Conservation (phyloP, 2,113 vertebrate genomes). For the Jacana jacana region DNA sequence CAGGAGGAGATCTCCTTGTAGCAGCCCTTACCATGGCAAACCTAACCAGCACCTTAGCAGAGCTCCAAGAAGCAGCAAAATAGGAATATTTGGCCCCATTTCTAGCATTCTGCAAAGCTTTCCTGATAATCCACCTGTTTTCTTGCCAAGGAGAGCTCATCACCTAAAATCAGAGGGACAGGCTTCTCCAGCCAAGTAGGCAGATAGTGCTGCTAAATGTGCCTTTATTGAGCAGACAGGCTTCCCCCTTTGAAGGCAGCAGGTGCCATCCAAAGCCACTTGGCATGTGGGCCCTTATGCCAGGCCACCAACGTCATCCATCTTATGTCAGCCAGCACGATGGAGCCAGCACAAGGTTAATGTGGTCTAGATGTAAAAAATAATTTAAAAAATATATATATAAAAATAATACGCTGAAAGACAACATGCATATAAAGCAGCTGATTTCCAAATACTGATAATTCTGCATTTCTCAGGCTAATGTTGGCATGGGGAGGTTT, state of each 20-base stretch:
- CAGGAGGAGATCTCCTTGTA: neutral
- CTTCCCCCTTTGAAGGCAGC: neutral
- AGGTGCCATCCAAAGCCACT: neutral
- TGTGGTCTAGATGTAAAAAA: neutral
- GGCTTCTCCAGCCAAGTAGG: neutral
- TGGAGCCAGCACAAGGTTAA: neutral
- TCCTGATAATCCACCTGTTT: neutral
- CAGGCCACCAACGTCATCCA: neutral
- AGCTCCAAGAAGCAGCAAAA: neutral
- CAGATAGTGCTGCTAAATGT: neutral
- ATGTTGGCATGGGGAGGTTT: rapidly evolving
- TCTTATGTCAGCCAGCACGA: neutral
- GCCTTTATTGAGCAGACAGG: neutral
- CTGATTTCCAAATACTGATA: neutral
- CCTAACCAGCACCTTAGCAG: neutral
- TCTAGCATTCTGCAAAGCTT: neutral
- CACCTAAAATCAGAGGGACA: neutral
- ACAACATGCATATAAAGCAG: neutral
- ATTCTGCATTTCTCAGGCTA: neutral
- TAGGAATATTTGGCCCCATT: neutral
- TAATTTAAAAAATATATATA: too few relatives aligned
- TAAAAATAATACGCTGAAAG: neutral
- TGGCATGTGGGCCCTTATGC: neutral
- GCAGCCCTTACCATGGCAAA: neutral
- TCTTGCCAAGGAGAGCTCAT: neutral